Evolutionary conservation across 1,140 invertebrate genomes (phyloP).

Genomic region (Diplogasteroides magnus): DNA sequence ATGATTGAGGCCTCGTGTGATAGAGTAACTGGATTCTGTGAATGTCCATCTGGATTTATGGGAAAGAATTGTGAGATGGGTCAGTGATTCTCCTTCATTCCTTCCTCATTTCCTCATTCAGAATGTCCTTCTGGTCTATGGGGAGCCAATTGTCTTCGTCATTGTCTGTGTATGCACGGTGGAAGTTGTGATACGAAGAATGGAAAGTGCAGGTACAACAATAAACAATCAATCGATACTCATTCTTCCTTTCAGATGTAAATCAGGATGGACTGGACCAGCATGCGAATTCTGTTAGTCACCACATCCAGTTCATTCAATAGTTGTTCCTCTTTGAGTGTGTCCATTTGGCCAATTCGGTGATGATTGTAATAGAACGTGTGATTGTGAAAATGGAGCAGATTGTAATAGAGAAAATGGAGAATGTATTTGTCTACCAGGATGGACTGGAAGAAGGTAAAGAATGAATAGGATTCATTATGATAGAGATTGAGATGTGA

Average conservation of each 20-base stretch:
- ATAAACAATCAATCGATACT: no score
- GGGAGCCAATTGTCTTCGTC: slow-evolving; percentile 54
- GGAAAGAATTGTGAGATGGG: slow-evolving; percentile 56
- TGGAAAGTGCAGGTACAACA: slow-evolving; percentile 52
- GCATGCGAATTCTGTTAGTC: slow-evolving; percentile 52
- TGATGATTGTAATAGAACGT: slow-evolving; percentile 38
- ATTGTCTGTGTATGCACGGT: slow-evolving; percentile 49
- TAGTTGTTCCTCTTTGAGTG: slow-evolving; percentile 30
- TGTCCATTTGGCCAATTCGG: slow-evolving; percentile 53
- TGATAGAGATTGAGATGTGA: slow-evolving; percentile 39
- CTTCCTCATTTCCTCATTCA: slow-evolving; percentile 24
- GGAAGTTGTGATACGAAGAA: slow-evolving; percentile 44
- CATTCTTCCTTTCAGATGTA: no score
- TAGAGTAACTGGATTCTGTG: slow-evolving; percentile 58
- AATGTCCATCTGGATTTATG: slow-evolving; percentile 57
- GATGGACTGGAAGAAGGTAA: slow-evolving; percentile 48
- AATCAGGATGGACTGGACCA: slow-evolving; percentile 52
- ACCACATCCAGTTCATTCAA: neutral
- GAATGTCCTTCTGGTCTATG: slow-evolving; percentile 56
- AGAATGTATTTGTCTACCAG: slow-evolving; percentile 45
- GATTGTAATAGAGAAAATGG: slow-evolving; percentile 41
- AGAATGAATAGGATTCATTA: neutral
- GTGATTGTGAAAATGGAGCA: slow-evolving; percentile 50
- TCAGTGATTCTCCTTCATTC: slow-evolving; percentile 8
- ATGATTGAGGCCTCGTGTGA: slow-evolving; percentile 41